Percentiles rank a stretch among this genome's conserved stretches.
phyloP scores from a whole-genome alignment of 2,113 vertebrate genomes.

The Seriola aureovittata region DNA sequence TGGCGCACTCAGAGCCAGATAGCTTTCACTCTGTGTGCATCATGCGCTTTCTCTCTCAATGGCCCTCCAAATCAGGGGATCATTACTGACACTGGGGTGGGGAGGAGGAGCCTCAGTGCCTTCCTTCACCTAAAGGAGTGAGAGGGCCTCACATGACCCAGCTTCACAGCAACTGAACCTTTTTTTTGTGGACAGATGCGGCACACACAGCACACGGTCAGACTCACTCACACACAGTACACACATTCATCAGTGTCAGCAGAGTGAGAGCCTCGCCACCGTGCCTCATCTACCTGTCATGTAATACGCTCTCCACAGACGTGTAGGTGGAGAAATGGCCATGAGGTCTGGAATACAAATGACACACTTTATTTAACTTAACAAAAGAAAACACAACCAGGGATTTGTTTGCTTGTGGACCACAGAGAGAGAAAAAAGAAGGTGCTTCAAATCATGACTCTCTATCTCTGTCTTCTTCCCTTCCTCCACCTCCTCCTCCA shows the following conservation, averaged over 20 bases:
- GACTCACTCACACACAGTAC: background rate
- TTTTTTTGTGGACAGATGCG: conserved; percentile 2
- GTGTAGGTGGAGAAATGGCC: background rate
- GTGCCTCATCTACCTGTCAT: conserved; percentile 14
- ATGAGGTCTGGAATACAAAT: conserved; percentile 41
- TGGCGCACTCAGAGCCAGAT: conserved; percentile 24
- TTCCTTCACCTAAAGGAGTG: background rate
- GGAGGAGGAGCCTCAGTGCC: background rate
- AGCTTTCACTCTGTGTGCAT: conserved; percentile 16
- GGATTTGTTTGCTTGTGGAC: conserved; percentile 17
- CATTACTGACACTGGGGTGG: conserved; percentile 25
- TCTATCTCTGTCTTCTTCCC: background rate
- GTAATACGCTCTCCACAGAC: conserved; percentile 2
- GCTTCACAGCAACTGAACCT: background rate
- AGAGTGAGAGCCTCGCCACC: background rate
- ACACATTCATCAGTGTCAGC: conserved; percentile 49
- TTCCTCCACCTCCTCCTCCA: background rate
- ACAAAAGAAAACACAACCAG: background rate
- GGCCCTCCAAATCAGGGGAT: conserved; percentile 21
- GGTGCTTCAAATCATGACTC: conserved; percentile 12
- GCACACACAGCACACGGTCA: background rate
- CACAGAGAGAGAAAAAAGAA: background rate
- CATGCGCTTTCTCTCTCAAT: background rate
- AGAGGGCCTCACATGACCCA: background rate
- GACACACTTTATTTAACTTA: background rate